These are phyloP conservation scores for Probaryconus sp. DNA, from an alignment of 1,140 invertebrate genomes.

Conservation along the genomic window DNA sequence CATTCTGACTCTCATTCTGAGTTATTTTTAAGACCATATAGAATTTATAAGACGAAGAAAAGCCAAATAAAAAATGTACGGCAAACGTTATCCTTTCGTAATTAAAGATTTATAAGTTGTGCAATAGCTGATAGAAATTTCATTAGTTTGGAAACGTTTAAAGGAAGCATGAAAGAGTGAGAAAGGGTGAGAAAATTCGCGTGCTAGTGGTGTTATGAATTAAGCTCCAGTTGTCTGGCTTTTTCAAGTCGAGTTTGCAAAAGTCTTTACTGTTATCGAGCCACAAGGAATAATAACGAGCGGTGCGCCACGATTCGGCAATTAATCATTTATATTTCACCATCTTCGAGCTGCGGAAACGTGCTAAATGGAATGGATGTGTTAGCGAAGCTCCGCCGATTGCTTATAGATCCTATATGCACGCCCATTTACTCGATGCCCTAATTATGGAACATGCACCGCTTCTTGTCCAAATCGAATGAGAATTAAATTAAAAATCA, in stretches of 20 bases:
- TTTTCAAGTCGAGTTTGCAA: not conserved
- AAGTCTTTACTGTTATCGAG: slow-evolving; percentile 21
- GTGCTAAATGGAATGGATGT: slow-evolving; percentile 41
- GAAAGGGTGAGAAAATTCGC: slow-evolving; percentile 14
- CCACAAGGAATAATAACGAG: slow-evolving; percentile 16
- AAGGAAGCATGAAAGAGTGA: slow-evolving; percentile 8
- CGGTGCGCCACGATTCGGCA: slow-evolving; percentile 11
- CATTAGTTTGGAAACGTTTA: slow-evolving; percentile 23
- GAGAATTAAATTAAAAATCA: not conserved
- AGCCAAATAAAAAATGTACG: too few relatives aligned
- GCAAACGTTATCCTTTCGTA: slow-evolving; percentile 13
- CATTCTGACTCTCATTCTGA: too few relatives aligned
- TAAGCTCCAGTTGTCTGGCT: not conserved
- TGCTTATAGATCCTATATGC: slow-evolving; percentile 23
- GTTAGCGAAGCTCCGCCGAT: slow-evolving; percentile 23
- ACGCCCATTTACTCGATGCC: slow-evolving; percentile 24
- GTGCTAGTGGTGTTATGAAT: slow-evolving; percentile 22
- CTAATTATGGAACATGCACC: slow-evolving; percentile 26
- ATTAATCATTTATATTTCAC: slow-evolving; percentile 49
- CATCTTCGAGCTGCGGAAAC: slow-evolving; percentile 24
- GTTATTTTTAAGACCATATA: too few relatives aligned
- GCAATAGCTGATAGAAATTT: slow-evolving; percentile 35
- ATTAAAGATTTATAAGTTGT: slow-evolving; percentile 17
- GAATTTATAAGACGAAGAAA: too few relatives aligned
- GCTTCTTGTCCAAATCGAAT: slow-evolving; percentile 23